Percentiles rank a stretch among this genome's conserved stretches.
phyloP scores from a whole-genome alignment of 2,797 vertebrate genomes.

The Ptychobarbus kaznakovi region DNA sequence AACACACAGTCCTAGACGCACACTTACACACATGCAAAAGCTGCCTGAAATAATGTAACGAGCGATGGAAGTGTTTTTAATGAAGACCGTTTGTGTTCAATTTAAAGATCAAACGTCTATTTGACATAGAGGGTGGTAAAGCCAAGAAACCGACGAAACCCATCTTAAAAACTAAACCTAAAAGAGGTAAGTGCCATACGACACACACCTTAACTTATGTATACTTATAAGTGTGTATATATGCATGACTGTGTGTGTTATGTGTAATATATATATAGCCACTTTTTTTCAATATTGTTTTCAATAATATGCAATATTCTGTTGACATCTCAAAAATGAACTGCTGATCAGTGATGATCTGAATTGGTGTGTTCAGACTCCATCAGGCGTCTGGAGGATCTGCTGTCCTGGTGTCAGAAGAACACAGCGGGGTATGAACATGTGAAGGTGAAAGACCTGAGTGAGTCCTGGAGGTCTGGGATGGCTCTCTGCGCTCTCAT shows the following conservation, averaged over 20 bases:
- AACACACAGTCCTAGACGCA: slow-evolving; percentile 7
- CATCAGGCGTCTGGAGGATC: slow-evolving; percentile 73
- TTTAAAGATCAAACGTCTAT: slow-evolving; percentile 82
- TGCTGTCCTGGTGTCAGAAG: slow-evolving; percentile 90
- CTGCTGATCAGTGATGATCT: not conserved
- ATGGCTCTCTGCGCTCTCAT: slow-evolving; percentile 89
- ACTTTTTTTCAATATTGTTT: not conserved
- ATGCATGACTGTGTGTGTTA: too few species aligned
- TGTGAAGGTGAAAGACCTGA: slow-evolving; percentile 82
- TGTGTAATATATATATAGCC: not conserved
- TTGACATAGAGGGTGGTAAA: slow-evolving; percentile 64
- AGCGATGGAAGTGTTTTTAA: not conserved
- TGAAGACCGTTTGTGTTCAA: not conserved
- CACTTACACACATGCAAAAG: not conserved
- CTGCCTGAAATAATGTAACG: not conserved
- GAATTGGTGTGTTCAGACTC: slow-evolving; percentile 66
- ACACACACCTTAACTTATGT: not conserved
- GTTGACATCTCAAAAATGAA: not conserved
- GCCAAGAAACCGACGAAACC: slow-evolving; percentile 64
- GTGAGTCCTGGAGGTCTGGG: slow-evolving; percentile 87
- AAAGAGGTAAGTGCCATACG: slow-evolving; percentile 68
- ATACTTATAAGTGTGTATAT: too few species aligned
- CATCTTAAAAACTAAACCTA: slow-evolving; percentile 35
- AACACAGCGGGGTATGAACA: slow-evolving; percentile 80
- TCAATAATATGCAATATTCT: not conserved